Evolutionary conservation across 1,140 invertebrate genomes (phyloP).

Genomic region (Leptopilina clavipes): DNA sequence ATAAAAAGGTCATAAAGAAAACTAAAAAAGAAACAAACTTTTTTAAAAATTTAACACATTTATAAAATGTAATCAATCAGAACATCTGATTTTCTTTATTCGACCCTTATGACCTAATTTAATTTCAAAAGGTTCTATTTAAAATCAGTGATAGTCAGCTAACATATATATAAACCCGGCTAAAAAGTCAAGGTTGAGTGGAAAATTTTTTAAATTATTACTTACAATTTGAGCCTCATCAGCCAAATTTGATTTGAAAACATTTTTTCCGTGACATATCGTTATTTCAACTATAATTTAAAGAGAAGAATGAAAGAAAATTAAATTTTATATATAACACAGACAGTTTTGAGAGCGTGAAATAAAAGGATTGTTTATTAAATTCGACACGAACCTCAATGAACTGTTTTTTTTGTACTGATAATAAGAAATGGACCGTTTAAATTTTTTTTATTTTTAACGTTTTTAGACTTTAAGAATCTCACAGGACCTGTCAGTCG

Average conservation of each 20-base stretch:
- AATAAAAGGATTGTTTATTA: background rate
- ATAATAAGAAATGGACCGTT: conserved; percentile 40
- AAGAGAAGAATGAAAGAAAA: conserved; percentile 18
- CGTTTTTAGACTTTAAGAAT: conserved; percentile 44
- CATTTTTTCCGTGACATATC: conserved; percentile 68
- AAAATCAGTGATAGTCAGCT: background rate
- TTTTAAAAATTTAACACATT: background rate
- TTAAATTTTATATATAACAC: background rate
- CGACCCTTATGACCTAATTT: conserved; percentile 27
- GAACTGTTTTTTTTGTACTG: conserved; percentile 26
- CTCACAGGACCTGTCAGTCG: conserved; percentile 64
- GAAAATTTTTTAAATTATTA: conserved; percentile 45
- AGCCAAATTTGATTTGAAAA: conserved; percentile 66
- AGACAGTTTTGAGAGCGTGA: background rate
- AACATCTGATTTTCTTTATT: background rate
- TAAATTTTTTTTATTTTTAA: background rate
- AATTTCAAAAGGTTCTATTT: background rate
- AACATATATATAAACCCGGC: background rate
- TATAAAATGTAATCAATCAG: background rate
- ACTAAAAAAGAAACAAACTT: background rate
- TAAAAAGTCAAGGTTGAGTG: background rate
- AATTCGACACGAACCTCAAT: background rate
- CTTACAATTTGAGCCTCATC: conserved; percentile 72
- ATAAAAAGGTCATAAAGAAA: background rate
- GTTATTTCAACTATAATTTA: conserved; percentile 35